Percentiles rank a stretch among this genome's conserved stretches.
phyloP scores from a whole-genome alignment of 2,113 vertebrate species.

The Opisthocomus hoazin region DNA sequence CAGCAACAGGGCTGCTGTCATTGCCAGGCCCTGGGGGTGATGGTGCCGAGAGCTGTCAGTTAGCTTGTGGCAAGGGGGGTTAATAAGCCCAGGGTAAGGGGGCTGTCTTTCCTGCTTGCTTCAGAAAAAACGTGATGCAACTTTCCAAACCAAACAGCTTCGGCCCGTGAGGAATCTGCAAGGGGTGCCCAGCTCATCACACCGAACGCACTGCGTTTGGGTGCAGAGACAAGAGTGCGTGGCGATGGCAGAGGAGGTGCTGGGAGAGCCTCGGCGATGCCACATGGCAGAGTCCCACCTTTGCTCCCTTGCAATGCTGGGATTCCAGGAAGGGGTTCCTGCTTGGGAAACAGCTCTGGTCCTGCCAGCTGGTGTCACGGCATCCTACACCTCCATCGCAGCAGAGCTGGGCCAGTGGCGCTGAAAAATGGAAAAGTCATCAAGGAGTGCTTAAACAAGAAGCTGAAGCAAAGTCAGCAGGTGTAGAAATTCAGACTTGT shows the following conservation, averaged over 20 bases:
- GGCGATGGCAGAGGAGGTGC: not conserved
- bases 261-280: not conserved
- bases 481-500: not conserved
- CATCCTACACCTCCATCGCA: not conserved
- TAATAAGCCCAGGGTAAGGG: not conserved
- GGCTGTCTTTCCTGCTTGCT: not conserved
- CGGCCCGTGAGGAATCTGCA: accelerated
- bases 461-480: not conserved
- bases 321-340: accelerated
- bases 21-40: not conserved
- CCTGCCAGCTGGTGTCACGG: too few relatives aligned
- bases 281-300: not conserved
- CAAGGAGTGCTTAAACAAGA: not conserved
- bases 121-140: not conserved
- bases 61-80: not conserved
- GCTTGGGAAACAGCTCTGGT: not conserved
- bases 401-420: not conserved
- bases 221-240: accelerated
- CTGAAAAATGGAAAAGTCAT: not conserved
- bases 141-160: not conserved
- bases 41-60: not conserved
- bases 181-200: not conserved
- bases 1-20: not conserved
- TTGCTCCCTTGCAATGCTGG: accelerated
- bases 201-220: accelerated